Conservation (phyloP, 2,797 vertebrate species). For the Anas flavirostris region DNA sequence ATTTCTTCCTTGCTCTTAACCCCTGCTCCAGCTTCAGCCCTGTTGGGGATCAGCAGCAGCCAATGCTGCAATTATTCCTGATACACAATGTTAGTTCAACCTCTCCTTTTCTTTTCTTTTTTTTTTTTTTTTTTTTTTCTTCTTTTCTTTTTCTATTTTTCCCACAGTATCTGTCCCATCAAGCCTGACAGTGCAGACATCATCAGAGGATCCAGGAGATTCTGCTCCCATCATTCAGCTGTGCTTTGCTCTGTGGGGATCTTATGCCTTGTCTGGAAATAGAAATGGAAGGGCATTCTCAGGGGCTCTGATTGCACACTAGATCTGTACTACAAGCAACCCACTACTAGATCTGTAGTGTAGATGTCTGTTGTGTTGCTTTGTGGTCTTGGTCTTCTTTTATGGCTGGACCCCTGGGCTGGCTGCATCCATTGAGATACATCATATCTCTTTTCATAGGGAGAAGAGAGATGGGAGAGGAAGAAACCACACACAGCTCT, state of each 20-base stretch:
- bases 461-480: not conserved
- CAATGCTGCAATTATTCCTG: not conserved
- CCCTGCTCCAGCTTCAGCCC: not conserved
- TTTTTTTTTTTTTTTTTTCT: not conserved
- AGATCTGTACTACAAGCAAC: not conserved
- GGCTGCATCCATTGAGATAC: not conserved
- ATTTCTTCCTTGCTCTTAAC: not conserved
- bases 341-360: not conserved
- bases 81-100: not conserved
- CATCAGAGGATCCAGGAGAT: not conserved
- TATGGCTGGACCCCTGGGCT: accelerated
- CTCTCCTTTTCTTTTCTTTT: not conserved
- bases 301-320: not conserved
- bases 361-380: not conserved
- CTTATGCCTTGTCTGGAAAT: not conserved
- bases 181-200: not conserved
- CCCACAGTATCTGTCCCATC: not conserved
- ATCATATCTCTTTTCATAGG: not conserved
- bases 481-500: not conserved
- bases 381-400: not conserved
- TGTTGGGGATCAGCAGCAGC: not conserved
- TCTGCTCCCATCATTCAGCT: not conserved
- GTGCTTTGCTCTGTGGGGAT: not conserved
- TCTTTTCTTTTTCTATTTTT: not conserved
- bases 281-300: not conserved